These are phyloP conservation scores for Eublepharis macularius DNA, from an alignment of 2,113 vertebrate genomes.

Conservation along the genomic window DNA sequence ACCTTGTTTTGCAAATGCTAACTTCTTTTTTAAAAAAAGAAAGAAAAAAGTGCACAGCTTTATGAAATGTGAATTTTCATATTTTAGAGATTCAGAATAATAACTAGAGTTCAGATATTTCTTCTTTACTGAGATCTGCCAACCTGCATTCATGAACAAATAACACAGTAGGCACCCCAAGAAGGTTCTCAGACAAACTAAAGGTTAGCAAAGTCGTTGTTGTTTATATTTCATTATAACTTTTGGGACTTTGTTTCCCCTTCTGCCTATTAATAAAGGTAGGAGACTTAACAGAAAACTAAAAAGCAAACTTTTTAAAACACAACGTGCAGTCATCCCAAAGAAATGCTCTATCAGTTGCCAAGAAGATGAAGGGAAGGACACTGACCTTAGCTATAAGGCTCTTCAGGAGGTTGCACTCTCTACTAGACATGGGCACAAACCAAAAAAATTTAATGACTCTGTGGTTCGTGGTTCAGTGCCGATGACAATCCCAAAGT, in stretches of 20 bases:
- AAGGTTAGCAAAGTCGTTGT: neutral
- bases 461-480: no score
- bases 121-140: conserved; percentile 61
- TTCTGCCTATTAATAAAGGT: neutral
- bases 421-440: no score
- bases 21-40: conserved; percentile 75
- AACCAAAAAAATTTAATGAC: no score
- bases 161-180: conserved; percentile 29
- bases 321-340: no score
- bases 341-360: neutral
- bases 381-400: no score
- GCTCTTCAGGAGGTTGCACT: no score
- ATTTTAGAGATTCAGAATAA: conserved; percentile 70
- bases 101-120: conserved; percentile 67
- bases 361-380: no score
- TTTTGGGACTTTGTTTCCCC: neutral
- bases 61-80: conserved; percentile 72
- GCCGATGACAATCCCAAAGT: no score
- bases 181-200: neutral
- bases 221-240: neutral
- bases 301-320: neutral
- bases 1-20: conserved; percentile 79
- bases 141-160: conserved; percentile 8
- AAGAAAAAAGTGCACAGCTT: conserved; percentile 39
- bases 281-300: neutral